These are phyloP conservation scores for Tursiops truncatus DNA, from an alignment of 2,113 vertebrate species.

Conservation along the genomic window DNA sequence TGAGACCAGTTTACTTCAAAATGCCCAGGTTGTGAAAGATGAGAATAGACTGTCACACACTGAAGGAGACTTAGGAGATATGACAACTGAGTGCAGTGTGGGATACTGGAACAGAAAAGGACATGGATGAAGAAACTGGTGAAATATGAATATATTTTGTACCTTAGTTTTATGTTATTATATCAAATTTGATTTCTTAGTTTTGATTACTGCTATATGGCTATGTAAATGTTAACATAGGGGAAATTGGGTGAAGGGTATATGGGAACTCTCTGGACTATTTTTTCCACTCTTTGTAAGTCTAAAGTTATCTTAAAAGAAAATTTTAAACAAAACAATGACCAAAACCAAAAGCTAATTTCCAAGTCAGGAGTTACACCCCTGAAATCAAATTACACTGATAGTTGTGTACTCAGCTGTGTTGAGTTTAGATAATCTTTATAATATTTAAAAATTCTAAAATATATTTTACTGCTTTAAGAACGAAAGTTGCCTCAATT, in stretches of 20 bases:
- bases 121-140: neutral
- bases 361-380: neutral
- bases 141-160: neutral
- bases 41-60: neutral
- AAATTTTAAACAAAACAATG: neutral
- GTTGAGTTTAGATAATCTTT: neutral
- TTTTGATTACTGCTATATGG: neutral
- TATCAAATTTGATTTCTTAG: neutral
- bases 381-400: slow-evolving; percentile 10
- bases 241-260: neutral
- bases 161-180: neutral
- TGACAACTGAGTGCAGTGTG: neutral
- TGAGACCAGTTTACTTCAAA: neutral
- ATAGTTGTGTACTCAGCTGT: neutral
- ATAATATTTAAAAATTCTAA: slow-evolving; percentile 1
- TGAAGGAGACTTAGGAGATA: neutral
- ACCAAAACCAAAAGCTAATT: neutral
- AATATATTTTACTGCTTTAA: neutral
- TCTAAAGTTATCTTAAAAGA: neutral
- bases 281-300: neutral
- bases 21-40: neutral
- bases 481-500: neutral
- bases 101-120: neutral
- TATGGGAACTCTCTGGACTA: neutral
- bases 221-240: neutral